Percentiles rank a stretch among this genome's conserved stretches.
Evolutionary conservation across 23 tunicate species (phyloP).

Genomic region (Ciona savignyi): DNA sequence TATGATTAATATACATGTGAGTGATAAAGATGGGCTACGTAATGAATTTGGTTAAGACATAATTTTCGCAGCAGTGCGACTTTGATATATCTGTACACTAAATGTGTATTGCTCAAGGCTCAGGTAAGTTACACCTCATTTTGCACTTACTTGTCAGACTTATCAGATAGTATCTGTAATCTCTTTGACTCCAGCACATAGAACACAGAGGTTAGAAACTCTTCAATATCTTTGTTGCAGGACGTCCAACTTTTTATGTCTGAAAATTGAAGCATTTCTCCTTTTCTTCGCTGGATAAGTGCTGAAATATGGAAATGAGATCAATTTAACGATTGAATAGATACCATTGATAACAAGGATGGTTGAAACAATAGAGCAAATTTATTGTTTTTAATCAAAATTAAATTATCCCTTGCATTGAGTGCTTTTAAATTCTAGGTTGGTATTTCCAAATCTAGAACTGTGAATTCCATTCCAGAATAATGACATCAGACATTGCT

Average conservation of each 20-base stretch:
- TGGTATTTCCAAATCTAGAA: too few species aligned
- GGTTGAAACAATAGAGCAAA: background rate
- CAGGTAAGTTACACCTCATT: too few species aligned
- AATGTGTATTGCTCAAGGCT: too few species aligned
- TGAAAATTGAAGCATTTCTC: slow-evolving; percentile 62
- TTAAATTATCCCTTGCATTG: background rate
- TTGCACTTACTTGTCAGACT: slow-evolving; percentile 40
- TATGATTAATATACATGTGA: too few species aligned
- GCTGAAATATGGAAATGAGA: slow-evolving; percentile 32
- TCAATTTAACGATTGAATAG: background rate
- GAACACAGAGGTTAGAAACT: slow-evolving; percentile 72
- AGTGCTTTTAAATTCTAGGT: too few species aligned
- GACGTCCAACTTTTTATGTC: slow-evolving; percentile 74
- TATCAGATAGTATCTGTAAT: slow-evolving; percentile 38
- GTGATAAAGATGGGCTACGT: too few species aligned
- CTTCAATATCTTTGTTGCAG: slow-evolving; percentile 67
- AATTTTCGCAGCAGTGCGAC: too few species aligned
- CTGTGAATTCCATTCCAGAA: too few species aligned
- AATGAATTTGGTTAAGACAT: too few species aligned
- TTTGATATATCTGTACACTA: too few species aligned
- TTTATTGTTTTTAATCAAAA: background rate
- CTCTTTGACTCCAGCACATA: slow-evolving; percentile 88
- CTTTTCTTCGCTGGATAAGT: slow-evolving; percentile 41
- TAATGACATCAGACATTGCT: too few species aligned
- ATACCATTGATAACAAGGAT: background rate